These are phyloP conservation scores for Zaprionus africanus DNA, from an alignment of 1,140 invertebrate species.

Conservation along the genomic window DNA sequence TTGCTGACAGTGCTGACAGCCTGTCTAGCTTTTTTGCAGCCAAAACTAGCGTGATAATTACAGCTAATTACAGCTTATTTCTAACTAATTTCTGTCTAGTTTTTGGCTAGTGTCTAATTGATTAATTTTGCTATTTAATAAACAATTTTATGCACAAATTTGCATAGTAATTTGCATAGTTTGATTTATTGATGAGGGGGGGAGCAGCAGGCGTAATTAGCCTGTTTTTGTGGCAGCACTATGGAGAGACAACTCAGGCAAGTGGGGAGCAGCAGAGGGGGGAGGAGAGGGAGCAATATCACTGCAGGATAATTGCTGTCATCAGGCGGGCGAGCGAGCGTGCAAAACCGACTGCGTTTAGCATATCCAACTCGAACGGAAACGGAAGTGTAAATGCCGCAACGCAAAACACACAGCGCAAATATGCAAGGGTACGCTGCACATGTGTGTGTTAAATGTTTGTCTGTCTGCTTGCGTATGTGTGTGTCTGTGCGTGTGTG, in stretches of 20 bases:
- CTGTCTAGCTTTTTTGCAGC: not conserved
- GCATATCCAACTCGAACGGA: conserved; percentile 69
- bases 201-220: not conserved
- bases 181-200: not conserved
- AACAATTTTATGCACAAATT: not conserved
- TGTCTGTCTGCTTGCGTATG: conserved; percentile 39
- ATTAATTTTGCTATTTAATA: conserved; percentile 3
- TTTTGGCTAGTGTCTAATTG: not conserved
- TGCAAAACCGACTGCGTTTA: conserved; percentile 73
- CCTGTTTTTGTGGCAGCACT: conserved; percentile 6
- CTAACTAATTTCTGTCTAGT: not conserved
- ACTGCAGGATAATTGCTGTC: conserved; percentile 76
- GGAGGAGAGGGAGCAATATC: conserved; percentile 52
- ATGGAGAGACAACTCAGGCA: conserved; percentile 13
- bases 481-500: conserved; percentile 3
- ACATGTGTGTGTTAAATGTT: conserved; percentile 43
- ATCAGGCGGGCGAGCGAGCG: conserved; percentile 52
- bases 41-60: not conserved
- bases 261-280: not conserved
- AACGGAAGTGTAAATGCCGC: conserved; percentile 81
- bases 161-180: not conserved
- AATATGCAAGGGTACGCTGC: conserved; percentile 9
- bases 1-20: not conserved
- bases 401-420: conserved; percentile 30
- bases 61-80: not conserved